Evolutionary conservation across 2,113 vertebrate species (phyloP), one percentile per base, ranked within the genome.

Genomic region (Sylvilagus bachmani): DNA sequence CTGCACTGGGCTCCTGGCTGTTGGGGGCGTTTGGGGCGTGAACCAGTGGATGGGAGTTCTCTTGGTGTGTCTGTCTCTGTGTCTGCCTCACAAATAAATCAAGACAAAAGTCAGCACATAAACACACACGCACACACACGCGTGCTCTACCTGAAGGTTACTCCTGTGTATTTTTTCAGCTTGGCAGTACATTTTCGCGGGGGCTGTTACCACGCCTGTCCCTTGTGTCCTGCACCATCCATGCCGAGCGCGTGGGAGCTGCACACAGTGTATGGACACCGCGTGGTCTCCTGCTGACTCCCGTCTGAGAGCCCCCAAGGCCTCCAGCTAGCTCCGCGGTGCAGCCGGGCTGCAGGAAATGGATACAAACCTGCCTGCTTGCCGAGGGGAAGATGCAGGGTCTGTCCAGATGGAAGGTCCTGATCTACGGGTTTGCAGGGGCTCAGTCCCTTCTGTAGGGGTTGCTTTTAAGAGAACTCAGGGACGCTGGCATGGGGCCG

Each of bases 201-300:
- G 31, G 31, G 36, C 33, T 16, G 2, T 17, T 44, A 21, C 25
- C 8, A 2, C 11, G 14, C 24, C 29, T 17, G 6, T 27, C 0
- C 13, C 8, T 25, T 6, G 0, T 58, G 5, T 3, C 25, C 58
- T 2, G 0, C 2, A 14, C 31, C 4, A 0, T 3, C 24, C 14
- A 1, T 7, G 8, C 11, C 9, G 0, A 7, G 12, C 1, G 3
- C 3, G 1, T 25, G 29, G 6, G 21, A 6, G 27, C 58, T 5
- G 12, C 66, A 10, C 19, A 22, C 19, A 0, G 5, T 25, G 0
- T 36, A 4, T 27, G 49, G n/a, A 7, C 6, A 21, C n/a, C 22
- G 51, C 14, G 10, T 53, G 16, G 4, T 58, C 27, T 0, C 8
- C 0, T 29, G n/a, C 66, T 1, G 22, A 21, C 19, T 29, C 38